Base-by-base conservation (phyloP, 2,888 invertebrate genomes). In the Latrodectus hesperus region DNA sequence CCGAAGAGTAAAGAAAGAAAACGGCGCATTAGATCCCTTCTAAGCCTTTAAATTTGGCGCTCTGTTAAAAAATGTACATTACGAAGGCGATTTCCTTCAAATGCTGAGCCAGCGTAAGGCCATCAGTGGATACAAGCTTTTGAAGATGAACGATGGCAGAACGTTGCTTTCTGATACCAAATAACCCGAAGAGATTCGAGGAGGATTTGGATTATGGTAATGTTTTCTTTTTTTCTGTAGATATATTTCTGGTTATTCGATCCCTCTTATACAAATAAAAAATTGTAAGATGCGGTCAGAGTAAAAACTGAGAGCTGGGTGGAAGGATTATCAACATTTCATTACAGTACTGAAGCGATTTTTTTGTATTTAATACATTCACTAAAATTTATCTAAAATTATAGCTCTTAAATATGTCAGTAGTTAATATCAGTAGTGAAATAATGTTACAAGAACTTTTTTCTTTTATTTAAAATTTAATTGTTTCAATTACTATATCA, bases 141-240 rank as follows among this genome's bases (percentile, higher is more conserved):
- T 71, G 9, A 71, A 38, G 70, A 71, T 71, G 70, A 71, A 38
- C 16, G 70, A 71, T 71, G 16, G 11, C 70, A 38, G 49, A 71
- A 22, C 10, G 26, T 71, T 71, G 49, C 70, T 9, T 71, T 11
- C 10, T 26, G 38, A 22, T 26, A 38, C 16, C 38, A 38, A 71
- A 38, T 38, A 71, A 38, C 49, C 70, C 49, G 9, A 12, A 71
- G 70, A 71, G 38, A 38, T 71, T 38, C 11, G 16, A 12, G 16
- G 16, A 71, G 70, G 49, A 38, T 71, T 71, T 16, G 70, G 70
- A 71, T 71, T 71, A 71, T 71, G 70, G 70, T 38, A 71, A 71
- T 71, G 16, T 38, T 16, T 49, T 17, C 12, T 38, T 38, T 71
- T 14, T 71, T 1, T n/a, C 60, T 16, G 38, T 16, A 60, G 10